A percentile compares a stretch with the other conserved stretches of the same genome.
phyloP scores from a whole-genome alignment of 2,797 vertebrate species.

The Coregonus suidteri region DNA sequence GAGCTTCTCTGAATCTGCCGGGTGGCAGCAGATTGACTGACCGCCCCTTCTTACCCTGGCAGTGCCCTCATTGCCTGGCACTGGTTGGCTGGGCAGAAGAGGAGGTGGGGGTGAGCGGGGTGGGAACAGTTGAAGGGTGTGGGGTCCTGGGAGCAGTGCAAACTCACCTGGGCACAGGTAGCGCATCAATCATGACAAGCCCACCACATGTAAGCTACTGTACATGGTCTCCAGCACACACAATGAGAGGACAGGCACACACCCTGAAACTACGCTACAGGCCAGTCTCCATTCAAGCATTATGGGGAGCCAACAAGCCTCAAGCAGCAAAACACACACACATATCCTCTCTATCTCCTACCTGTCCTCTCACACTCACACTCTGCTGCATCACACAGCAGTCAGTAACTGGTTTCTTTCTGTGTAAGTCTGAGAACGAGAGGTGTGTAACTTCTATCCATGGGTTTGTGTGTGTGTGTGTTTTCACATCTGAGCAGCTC shows the following conservation, averaged over 20 bases:
- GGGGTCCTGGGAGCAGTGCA: not conserved
- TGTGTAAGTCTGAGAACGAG: not conserved
- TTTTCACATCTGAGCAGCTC: slow-evolving; percentile 27
- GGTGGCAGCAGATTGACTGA: not conserved
- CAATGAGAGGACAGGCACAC: not conserved
- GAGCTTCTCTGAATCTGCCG: not conserved
- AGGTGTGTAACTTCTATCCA: not conserved
- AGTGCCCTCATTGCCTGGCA: not conserved
- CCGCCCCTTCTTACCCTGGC: not conserved
- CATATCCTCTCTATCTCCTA: slow-evolving; percentile 15
- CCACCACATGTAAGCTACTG: not conserved
- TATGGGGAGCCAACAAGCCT: slow-evolving; percentile 13
- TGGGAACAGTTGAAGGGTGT: not conserved
- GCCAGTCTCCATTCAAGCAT: slow-evolving; percentile 15
- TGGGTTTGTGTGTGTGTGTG: not conserved
- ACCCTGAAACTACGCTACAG: slow-evolving; percentile 13
- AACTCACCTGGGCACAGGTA: not conserved
- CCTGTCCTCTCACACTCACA: slow-evolving; percentile 6
- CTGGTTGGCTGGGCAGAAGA: not conserved
- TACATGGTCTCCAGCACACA: not conserved
- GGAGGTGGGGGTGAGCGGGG: not conserved
- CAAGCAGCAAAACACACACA: slow-evolving; percentile 31
- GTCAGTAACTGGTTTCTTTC: not conserved
- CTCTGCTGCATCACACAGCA: not conserved
- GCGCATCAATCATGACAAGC: not conserved